Percentiles rank a stretch among this genome's conserved stretches.
phyloP scores from a whole-genome alignment of 1,140 invertebrate genomes.

The Streblospio benedicti region DNA sequence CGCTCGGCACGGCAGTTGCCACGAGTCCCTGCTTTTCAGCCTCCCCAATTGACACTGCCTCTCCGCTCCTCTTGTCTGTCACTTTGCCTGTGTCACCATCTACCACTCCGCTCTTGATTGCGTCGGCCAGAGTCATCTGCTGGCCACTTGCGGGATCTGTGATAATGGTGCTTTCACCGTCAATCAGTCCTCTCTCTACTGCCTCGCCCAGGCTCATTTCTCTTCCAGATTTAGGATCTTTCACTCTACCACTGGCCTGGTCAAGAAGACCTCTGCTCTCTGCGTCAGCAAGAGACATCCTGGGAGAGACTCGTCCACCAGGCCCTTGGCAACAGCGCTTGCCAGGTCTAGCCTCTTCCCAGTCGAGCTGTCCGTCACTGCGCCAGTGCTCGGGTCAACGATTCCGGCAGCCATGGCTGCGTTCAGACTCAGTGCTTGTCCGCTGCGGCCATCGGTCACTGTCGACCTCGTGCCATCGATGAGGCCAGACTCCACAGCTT shows the following conservation, averaged over 20 bases:
- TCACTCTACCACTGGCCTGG: conserved; percentile 65
- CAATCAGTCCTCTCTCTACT: conserved; percentile 62
- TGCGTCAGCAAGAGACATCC: conserved; percentile 66
- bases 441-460: conserved; percentile 1
- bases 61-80: conserved; percentile 50
- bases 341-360: conserved; percentile 67
- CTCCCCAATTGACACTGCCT: conserved; percentile 74
- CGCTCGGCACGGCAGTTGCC: conserved; percentile 59
- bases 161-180: conserved; percentile 17
- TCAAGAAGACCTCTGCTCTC: conserved; percentile 76
- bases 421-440: conserved; percentile 53
- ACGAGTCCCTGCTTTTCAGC: conserved; percentile 70
- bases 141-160: conserved; percentile 9
- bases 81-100: conserved; percentile 50
- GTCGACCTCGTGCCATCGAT: conserved; percentile 31
- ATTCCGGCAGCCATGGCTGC: conserved; percentile 68
- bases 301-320: conserved; percentile 59
- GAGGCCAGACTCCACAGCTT: conserved; percentile 34
- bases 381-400: conserved; percentile 60
- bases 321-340: conserved; percentile 61
- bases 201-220: conserved; percentile 61
- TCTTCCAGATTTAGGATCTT: conserved; percentile 59
- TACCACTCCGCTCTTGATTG: conserved; percentile 30
- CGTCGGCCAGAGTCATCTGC: conserved; percentile 30
- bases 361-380: conserved; percentile 70